phyloP scores from a whole-genome alignment of 2,888 invertebrate species.

The Aphidoletes aphidimyza region DNA sequence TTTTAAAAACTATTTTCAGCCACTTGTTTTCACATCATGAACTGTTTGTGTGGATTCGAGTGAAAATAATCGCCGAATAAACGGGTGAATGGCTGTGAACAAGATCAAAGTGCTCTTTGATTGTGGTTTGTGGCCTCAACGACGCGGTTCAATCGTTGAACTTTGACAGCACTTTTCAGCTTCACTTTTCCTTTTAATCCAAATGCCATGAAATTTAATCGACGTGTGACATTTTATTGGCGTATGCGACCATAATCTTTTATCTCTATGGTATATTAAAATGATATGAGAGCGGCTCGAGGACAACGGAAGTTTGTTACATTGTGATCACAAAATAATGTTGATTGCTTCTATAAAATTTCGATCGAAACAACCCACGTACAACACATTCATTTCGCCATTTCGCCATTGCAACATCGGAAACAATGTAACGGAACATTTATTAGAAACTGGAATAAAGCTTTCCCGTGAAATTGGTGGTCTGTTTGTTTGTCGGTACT shows the following conservation, averaged over 20 bases:
- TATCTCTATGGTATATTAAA: not conserved
- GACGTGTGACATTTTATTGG: not conserved
- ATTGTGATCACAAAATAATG: conserved; percentile 47
- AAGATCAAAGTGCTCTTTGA: conserved; percentile 1
- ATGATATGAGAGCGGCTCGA: not conserved
- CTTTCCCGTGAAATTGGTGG: not conserved
- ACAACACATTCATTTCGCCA: not conserved
- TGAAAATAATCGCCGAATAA: no score
- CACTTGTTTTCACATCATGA: conserved; percentile 15
- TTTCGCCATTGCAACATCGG: no score
- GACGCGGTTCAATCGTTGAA: not conserved
- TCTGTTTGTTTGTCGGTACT: no score
- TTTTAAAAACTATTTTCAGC: not conserved
- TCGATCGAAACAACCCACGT: not conserved
- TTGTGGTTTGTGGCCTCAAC: not conserved
- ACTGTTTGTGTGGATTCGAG: no score
- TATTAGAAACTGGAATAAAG: no score
- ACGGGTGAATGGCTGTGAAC: not conserved
- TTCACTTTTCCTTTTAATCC: not conserved
- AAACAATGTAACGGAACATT: conserved; percentile 6
- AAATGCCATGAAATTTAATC: not conserved
- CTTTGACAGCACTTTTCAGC: not conserved
- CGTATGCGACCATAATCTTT: not conserved
- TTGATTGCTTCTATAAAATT: conserved; percentile 15
- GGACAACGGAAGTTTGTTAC: conserved; percentile 38